Base-by-base conservation (phyloP, 2,888 invertebrate genomes). In the Agrenia bidenticulata region DNA sequence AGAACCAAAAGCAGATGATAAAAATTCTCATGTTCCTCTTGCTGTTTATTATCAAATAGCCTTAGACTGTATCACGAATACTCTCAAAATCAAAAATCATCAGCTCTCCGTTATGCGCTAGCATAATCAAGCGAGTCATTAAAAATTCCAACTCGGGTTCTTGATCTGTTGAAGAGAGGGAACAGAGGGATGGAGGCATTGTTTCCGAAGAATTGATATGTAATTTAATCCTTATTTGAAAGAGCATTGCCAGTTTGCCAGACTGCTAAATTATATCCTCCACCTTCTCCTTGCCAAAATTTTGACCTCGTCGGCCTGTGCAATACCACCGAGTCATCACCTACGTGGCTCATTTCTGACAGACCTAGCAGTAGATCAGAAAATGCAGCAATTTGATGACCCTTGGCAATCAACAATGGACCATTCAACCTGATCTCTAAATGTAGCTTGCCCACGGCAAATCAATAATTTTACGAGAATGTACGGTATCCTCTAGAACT, bases 81-180 rank as follows among this genome's bases (percentile, higher is more conserved):
- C 5, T 45, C 45, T 9, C 19, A n/a, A 45, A 45, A 45, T 19
- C 45, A 45, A 45, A 45, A 45, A 15, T 4, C 45, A 45, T n/a
- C 45, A 45, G 45, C 9, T 32, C 45, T 45, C 45, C 9, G 45
- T 45, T 45, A 39, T 11, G 9, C 15, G 15, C 7, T 15, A 15
- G 45, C 45, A 19, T 45, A 45, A 45, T 45, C 45, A 45, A 45
- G 45, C 7, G 39, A 19, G 45, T 45, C 45, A 45, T 45, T 45
- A 45, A n/a, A n/a, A n/a, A 45, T 45, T 45, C 45, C 45, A 9
- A 15, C 45, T 45, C 45, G 9, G 45, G 19, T n/a, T 45, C n/a
- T 11, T 45, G 45, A 5, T 15, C 15, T 45, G 39, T 39, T 7
- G 39, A 39, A 11, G 39, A n/a, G n/a, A n/a, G n/a, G n/a, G n/a